Evolutionary conservation across 1,140 invertebrate species (phyloP).

Genomic region (Pygmarrhopalites habei): DNA sequence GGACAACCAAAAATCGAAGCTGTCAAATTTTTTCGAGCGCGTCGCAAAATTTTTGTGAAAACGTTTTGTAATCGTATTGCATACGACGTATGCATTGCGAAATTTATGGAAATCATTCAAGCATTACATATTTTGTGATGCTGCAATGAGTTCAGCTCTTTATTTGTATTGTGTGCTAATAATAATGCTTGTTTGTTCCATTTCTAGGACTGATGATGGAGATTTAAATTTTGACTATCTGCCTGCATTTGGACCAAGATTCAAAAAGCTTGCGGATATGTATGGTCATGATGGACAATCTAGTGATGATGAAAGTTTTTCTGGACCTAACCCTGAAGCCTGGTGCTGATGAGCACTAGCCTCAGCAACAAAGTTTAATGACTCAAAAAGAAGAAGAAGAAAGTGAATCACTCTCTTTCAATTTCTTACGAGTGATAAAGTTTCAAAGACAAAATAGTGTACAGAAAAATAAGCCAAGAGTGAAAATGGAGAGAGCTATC

Average conservation of each 20-base stretch:
- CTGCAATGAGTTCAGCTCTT: too few species aligned
- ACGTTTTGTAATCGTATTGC: too few species aligned
- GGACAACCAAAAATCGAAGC: too few species aligned
- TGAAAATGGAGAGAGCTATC: conserved; percentile 13
- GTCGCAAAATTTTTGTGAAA: too few species aligned
- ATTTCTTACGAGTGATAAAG: not conserved
- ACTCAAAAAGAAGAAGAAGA: not conserved
- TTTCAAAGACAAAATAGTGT: not conserved
- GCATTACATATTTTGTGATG: too few species aligned
- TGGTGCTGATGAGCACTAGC: conserved; percentile 55
- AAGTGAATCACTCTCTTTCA: not conserved
- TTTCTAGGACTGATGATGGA: conserved; percentile 84
- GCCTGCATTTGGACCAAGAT: conserved; percentile 90
- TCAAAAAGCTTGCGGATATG: conserved; percentile 94
- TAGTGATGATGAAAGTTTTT: conserved; percentile 62
- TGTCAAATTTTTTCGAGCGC: too few species aligned
- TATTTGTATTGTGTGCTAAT: too few species aligned
- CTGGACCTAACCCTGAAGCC: conserved; percentile 58
- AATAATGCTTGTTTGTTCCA: too few species aligned
- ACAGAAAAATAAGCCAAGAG: not conserved
- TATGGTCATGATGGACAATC: conserved; percentile 91
- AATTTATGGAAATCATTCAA: too few species aligned
- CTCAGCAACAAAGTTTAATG: not conserved
- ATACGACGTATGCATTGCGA: too few species aligned
- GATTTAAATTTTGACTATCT: conserved; percentile 95